Conservation (phyloP, 2,797 vertebrate species). For the Pangasius mekongensis region DNA sequence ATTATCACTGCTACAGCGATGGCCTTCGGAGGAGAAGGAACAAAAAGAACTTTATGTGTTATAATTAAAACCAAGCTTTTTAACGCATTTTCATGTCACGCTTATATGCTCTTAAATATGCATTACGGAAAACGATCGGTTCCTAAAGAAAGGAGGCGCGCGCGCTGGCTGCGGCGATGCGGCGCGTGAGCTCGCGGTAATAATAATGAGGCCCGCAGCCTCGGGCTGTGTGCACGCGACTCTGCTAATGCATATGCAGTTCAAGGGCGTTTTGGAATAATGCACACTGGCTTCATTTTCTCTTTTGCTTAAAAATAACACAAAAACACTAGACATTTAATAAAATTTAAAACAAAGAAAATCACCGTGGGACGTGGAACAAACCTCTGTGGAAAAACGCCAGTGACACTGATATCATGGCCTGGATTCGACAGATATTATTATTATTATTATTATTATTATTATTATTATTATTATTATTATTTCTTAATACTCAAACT, state of each 20-base stretch:
- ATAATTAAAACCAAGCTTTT: constrained; percentile 40
- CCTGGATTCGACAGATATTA: background rate
- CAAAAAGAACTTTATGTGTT: background rate
- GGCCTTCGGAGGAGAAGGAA: constrained; percentile 6
- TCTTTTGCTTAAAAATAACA: constrained; percentile 34
- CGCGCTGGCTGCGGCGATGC: constrained; percentile 72
- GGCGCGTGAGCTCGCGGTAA: constrained; percentile 77
- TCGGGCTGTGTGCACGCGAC: constrained; percentile 61
- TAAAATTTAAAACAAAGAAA: background rate
- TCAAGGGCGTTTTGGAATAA: constrained; percentile 58
- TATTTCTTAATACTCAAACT: background rate
- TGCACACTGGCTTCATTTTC: constrained; percentile 35
- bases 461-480: background rate
- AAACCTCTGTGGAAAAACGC: background rate
- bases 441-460: background rate
- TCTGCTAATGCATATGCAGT: constrained; percentile 44
- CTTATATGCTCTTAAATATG: constrained; percentile 29
- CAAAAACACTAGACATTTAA: background rate
- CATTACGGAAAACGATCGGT: constrained; percentile 53
- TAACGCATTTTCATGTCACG: constrained; percentile 45
- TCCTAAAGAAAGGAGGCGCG: constrained; percentile 72
- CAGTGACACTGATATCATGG: background rate
- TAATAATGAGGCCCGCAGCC: constrained; percentile 81
- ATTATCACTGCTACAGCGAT: constrained; percentile 11
- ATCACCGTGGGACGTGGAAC: background rate